Conservation (phyloP, 2,888 invertebrate genomes). For the Morinoia aosen region DNA sequence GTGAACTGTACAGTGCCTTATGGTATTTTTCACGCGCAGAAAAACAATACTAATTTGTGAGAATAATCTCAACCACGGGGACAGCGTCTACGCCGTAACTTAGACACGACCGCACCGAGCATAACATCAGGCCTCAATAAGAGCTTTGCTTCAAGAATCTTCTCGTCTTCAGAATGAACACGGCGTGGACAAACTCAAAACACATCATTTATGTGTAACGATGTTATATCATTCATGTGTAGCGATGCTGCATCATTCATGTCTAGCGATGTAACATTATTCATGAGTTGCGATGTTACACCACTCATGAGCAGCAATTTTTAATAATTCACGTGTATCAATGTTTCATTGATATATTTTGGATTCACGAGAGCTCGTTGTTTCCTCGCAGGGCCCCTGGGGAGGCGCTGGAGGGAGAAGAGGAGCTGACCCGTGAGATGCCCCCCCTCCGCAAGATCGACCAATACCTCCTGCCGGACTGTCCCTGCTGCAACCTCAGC, state of each 20-base stretch:
- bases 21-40: no score
- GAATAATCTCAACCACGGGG: no score
- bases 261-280: background rate
- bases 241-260: background rate
- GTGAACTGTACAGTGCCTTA: no score
- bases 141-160: background rate
- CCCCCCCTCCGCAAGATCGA: slow-evolving; percentile 89
- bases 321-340: no score
- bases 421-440: slow-evolving; percentile 74
- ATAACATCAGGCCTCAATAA: background rate
- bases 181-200: background rate
- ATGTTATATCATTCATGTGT: background rate
- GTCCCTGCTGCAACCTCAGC: slow-evolving; percentile 81
- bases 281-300: background rate
- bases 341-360: background rate
- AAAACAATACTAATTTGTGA: no score
- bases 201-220: background rate
- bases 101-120: no score
- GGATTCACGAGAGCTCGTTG: background rate
- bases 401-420: slow-evolving; percentile 23
- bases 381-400: background rate
- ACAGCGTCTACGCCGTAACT: no score
- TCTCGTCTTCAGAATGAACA: background rate
- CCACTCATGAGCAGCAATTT: no score
- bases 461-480: slow-evolving; percentile 88